Conservation (phyloP, 1,140 invertebrate genomes). For the Megathymus violae region DNA sequence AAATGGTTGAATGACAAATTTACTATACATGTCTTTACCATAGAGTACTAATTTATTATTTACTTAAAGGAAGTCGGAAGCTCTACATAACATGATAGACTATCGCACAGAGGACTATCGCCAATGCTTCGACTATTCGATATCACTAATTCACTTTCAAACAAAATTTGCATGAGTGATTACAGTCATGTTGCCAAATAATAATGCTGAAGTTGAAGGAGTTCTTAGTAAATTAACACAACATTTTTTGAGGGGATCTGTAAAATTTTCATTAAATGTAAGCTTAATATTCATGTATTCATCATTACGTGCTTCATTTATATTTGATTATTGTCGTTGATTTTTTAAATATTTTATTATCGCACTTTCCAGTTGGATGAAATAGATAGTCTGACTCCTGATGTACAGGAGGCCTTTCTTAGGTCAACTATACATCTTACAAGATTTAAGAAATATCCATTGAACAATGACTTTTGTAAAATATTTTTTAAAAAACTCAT, state of each 20-base stretch:
- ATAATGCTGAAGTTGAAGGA: not conserved
- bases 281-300: not conserved
- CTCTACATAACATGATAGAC: too few relatives aligned
- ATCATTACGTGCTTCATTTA: not conserved
- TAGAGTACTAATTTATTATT: too few relatives aligned
- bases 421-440: conserved; percentile 52
- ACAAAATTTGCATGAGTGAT: not conserved
- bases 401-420: conserved; percentile 56
- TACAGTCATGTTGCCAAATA: conserved; percentile 11
- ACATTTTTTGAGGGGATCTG: conserved; percentile 43
- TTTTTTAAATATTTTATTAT: conserved; percentile 8
- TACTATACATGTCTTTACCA: too few relatives aligned
- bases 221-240: conserved; percentile 23
- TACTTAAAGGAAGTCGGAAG: too few relatives aligned
- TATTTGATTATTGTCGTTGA: not conserved
- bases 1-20: too few relatives aligned
- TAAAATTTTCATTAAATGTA: conserved; percentile 40
- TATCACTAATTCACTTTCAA: too few relatives aligned
- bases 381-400: conserved; percentile 51
- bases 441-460: conserved; percentile 60
- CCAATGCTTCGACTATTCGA: too few relatives aligned
- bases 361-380: conserved; percentile 53
- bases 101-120: too few relatives aligned
- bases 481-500: conserved; percentile 72
- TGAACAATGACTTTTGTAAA: conserved; percentile 54